These are phyloP conservation scores for Chelon auratus DNA, from an alignment of 2,797 vertebrate species.

Conservation along the genomic window DNA sequence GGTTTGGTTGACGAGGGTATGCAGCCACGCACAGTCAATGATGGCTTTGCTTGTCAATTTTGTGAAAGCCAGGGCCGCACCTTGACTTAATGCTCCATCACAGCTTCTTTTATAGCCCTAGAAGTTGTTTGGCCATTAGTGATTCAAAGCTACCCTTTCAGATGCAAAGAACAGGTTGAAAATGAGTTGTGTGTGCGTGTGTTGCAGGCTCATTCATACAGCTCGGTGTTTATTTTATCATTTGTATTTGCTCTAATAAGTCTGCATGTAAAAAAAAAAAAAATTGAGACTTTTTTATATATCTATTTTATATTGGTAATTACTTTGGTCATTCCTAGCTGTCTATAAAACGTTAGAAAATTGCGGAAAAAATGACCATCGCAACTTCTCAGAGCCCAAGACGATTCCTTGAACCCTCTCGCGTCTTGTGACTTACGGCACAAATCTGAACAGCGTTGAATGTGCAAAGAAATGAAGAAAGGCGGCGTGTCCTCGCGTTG, in stretches of 20 bases:
- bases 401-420: background rate
- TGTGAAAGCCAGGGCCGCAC: constrained; percentile 46
- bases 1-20: background rate
- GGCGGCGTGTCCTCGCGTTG: background rate
- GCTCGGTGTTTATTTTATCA: constrained; percentile 7
- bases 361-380: background rate
- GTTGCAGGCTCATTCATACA: constrained; percentile 35
- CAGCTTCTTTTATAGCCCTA: constrained; percentile 33
- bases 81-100: constrained; percentile 48
- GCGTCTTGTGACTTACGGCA: constrained; percentile 3
- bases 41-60: constrained; percentile 52
- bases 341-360: constrained; percentile 7
- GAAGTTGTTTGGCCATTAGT: constrained; percentile 47
- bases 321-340: background rate
- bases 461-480: constrained; percentile 14
- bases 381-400: constrained; percentile 6
- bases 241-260: constrained; percentile 27
- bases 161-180: constrained; percentile 35
- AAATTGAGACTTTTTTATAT: background rate
- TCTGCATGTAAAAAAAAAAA: background rate
- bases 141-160: constrained; percentile 53
- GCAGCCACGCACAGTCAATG: constrained; percentile 46
- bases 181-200: constrained; percentile 30
- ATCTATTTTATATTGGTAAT: too few relatives aligned
- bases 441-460: constrained; percentile 12